Evolutionary conservation across 2,797 vertebrate genomes (phyloP).

Genomic region (Spinus pinus): DNA sequence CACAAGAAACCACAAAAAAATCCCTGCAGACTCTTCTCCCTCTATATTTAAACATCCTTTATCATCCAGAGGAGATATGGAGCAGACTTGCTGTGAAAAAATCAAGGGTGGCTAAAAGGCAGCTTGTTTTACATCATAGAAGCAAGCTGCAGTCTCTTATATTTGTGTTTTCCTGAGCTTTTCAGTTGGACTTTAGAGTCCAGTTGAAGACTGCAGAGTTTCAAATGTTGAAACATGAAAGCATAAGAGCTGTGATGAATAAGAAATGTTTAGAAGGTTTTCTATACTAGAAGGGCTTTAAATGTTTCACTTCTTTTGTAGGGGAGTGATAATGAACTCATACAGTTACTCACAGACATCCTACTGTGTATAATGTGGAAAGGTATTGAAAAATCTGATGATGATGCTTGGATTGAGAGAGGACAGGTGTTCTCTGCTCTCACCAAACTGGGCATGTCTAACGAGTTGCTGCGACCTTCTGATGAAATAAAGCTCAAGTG

Average conservation of each 20-base stretch:
- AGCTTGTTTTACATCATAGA: background rate
- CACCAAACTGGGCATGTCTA: slow-evolving; percentile 87
- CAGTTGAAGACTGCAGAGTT: background rate
- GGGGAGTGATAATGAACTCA: slow-evolving; percentile 89
- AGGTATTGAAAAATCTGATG: slow-evolving; percentile 91
- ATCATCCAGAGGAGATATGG: background rate
- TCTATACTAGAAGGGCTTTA: background rate
- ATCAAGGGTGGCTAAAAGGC: background rate
- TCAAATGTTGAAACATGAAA: background rate
- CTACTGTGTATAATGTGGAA: slow-evolving; percentile 91
- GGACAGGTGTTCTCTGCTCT: slow-evolving; percentile 96
- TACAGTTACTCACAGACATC: slow-evolving; percentile 86
- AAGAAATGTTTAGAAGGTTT: background rate
- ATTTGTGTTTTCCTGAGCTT: background rate
- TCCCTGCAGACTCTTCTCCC: background rate
- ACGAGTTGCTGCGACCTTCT: slow-evolving; percentile 87
- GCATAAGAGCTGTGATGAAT: background rate
- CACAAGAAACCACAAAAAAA: background rate
- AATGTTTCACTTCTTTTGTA: slow-evolving; percentile 57
- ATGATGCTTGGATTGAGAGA: slow-evolving; percentile 89
- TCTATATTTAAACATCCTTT: background rate
- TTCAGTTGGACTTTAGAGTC: background rate
- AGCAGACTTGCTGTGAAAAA: background rate
- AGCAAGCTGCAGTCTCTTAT: background rate
- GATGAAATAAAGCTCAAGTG: slow-evolving; percentile 94